phyloP scores from a whole-genome alignment of 37 sponge, comb jelly and placozoan genomes.

The Haliclona indistincta region DNA sequence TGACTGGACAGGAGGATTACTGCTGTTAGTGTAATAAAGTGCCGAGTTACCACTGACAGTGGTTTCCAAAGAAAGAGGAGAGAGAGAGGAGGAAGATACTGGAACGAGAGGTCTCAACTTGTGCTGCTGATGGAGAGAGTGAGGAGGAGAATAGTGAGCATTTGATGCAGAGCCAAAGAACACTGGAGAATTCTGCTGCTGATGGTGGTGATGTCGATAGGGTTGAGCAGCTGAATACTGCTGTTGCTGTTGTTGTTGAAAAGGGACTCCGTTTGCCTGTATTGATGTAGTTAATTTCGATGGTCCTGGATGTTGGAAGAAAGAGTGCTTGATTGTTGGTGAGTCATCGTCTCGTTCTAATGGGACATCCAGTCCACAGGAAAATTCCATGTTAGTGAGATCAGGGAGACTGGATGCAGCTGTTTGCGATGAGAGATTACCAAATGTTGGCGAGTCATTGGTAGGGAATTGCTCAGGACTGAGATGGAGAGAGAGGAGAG shows the following conservation, averaged over 20 bases:
- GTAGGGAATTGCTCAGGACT: background rate
- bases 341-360: slow-evolving; percentile 60
- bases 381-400: slow-evolving; percentile 77
- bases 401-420: slow-evolving; percentile 68
- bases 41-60: no score
- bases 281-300: background rate
- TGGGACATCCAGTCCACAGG: slow-evolving; percentile 69
- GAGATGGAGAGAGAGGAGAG: background rate
- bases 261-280: no score
- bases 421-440: background rate
- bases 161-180: slow-evolving; percentile 17
- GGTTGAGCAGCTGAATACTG: slow-evolving; percentile 12
- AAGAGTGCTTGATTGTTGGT: background rate
- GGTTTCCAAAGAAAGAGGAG: no score
- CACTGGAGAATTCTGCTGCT: background rate
- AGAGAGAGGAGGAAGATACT: no score
- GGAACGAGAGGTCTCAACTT: no score
- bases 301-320: background rate
- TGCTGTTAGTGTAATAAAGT: no score
- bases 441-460: background rate
- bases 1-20: no score
- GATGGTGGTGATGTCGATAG: background rate
- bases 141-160: slow-evolving; percentile 4
- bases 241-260: slow-evolving; percentile 22
- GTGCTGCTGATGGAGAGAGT: slow-evolving; percentile 6